A percentile compares a stretch with the other conserved stretches of the same genome.
phyloP scores from a whole-genome alignment of 2,113 vertebrate species.

The Hippocampus mohnikei region DNA sequence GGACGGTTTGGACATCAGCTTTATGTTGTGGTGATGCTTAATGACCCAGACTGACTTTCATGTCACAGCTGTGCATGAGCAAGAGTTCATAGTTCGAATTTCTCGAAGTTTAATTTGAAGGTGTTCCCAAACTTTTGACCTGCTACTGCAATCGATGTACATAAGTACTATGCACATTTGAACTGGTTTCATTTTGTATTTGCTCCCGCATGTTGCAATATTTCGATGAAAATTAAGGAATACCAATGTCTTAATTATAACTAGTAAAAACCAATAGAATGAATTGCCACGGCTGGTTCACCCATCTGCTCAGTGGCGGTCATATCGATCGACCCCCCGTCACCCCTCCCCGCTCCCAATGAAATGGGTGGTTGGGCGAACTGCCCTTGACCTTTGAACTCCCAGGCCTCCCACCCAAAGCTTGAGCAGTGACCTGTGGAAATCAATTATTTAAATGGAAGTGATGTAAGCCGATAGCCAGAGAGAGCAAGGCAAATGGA shows the following conservation, averaged over 20 bases:
- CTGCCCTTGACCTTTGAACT: conserved; percentile 39
- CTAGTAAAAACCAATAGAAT: conserved; percentile 14
- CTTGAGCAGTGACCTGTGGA: conserved; percentile 12
- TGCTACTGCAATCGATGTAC: too few relatives aligned
- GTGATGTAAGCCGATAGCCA: conserved; percentile 33
- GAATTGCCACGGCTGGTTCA: conserved; percentile 11
- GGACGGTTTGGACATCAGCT: too few relatives aligned
- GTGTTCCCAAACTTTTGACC: too few relatives aligned
- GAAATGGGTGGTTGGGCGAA: conserved; percentile 21
- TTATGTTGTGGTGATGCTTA: too few relatives aligned
- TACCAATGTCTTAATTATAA: conserved; percentile 19
- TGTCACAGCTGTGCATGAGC: too few relatives aligned
- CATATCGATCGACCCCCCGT: conserved; percentile 41
- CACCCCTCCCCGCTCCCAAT: conserved; percentile 1
- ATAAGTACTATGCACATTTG: neutral
- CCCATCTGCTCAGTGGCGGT: conserved; percentile 20
- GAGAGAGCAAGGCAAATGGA: conserved; percentile 14
- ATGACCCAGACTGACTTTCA: too few relatives aligned
- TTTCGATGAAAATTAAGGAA: conserved; percentile 13
- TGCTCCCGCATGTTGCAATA: conserved; percentile 1
- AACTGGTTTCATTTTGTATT: neutral
- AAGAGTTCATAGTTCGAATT: too few relatives aligned
- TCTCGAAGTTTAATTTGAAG: too few relatives aligned
- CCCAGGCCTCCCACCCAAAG: conserved; percentile 8
- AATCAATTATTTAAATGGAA: conserved; percentile 42